A percentile compares a stretch with the other conserved stretches of the same genome.
Conservation (phyloP, 2,797 vertebrate species). For the Gymnoscopelus braueri region DNA sequence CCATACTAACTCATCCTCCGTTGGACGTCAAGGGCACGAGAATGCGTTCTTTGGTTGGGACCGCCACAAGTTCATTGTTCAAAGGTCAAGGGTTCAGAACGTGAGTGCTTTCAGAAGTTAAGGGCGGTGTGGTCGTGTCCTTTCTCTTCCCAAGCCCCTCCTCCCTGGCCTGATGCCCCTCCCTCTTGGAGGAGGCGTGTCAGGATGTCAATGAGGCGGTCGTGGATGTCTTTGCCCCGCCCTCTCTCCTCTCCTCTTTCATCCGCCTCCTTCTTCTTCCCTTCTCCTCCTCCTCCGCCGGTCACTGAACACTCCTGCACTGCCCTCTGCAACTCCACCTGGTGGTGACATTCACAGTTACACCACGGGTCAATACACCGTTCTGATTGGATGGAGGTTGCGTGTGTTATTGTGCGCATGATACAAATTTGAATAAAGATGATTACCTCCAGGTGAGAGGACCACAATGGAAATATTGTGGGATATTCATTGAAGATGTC, state of each 20-base stretch:
- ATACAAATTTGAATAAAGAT: no score
- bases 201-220: conserved; percentile 81
- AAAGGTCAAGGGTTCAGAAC: no score
- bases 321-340: conserved; percentile 84
- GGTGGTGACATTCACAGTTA: background rate
- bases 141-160: conserved; percentile 34
- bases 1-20: no score
- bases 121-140: conserved; percentile 64
- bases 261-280: background rate
- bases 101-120: conserved; percentile 69
- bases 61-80: no score
- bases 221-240: conserved; percentile 39
- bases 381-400: no score
- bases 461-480: no score
- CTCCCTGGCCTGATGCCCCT: conserved; percentile 60
- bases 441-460: no score
- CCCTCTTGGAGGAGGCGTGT: conserved; percentile 83
- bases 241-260: conserved; percentile 10
- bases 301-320: conserved; percentile 88
- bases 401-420: no score
- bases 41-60: no score
- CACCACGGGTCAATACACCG: no score
- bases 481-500: no score
- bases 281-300: conserved; percentile 9
- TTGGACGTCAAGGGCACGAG: no score